Evolutionary conservation across 2,888 invertebrate species (phyloP).

Genomic region (Oxycera nigricornis): DNA sequence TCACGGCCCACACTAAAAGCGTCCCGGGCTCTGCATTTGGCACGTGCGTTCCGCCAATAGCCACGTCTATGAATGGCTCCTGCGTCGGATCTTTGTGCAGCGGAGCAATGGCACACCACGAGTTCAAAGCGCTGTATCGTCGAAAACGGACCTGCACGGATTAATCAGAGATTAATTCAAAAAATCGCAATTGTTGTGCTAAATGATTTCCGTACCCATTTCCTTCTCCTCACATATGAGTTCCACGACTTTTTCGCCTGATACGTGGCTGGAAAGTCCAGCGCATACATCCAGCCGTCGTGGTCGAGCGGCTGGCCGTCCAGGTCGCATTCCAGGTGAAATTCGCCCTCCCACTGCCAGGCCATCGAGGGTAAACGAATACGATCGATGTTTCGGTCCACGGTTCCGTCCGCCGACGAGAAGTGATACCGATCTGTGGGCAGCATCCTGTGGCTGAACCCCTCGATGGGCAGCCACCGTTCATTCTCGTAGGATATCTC

Average conservation of each 20-base stretch:
- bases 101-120: conserved; percentile 91
- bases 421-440: conserved; percentile 89
- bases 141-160: conserved; percentile 68
- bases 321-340: conserved; percentile 84
- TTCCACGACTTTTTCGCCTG: conserved; percentile 84
- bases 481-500: conserved; percentile 94
- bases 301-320: conserved; percentile 88
- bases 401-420: conserved; percentile 83
- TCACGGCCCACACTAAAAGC: conserved; percentile 90
- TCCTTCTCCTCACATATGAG: conserved; percentile 85
- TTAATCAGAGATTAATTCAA: background rate
- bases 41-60: conserved; percentile 84
- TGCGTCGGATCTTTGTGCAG: conserved; percentile 87
- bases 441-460: conserved; percentile 81
- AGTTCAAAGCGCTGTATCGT: conserved; percentile 87
- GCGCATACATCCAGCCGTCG: conserved; percentile 93
- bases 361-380: conserved; percentile 90
- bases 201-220: conserved; percentile 71
- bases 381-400: conserved; percentile 78
- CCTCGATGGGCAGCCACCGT: conserved; percentile 90
- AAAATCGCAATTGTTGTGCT: background rate
- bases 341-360: conserved; percentile 97
- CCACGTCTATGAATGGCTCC: conserved; percentile 92
- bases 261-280: conserved; percentile 88
- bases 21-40: conserved; percentile 78